Conservation (phyloP, 1,140 invertebrate species). For the Eurosta solidaginis region DNA sequence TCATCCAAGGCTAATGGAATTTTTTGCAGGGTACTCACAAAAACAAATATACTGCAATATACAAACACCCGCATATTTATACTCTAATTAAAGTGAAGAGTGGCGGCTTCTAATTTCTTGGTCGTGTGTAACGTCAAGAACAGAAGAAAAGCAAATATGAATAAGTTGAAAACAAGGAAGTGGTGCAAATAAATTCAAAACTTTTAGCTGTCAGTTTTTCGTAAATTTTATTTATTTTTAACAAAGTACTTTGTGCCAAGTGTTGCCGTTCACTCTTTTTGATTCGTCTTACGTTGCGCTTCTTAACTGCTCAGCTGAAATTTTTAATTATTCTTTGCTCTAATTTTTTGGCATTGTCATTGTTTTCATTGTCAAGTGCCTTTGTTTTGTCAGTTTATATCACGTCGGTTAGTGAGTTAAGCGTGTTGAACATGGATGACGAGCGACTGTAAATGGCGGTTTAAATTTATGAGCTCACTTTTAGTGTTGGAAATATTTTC, state of each 20-base stretch:
- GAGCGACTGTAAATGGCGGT: background rate
- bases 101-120: background rate
- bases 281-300: background rate
- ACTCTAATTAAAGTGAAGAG: slow-evolving; percentile 16
- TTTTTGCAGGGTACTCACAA: no score
- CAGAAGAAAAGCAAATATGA: background rate
- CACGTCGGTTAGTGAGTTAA: background rate
- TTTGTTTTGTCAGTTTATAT: background rate
- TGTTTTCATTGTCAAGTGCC: background rate
- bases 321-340: slow-evolving; percentile 15
- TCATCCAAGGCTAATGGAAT: no score
- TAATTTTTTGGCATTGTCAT: slow-evolving; percentile 14
- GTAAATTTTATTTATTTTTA: no score
- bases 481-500: no score
- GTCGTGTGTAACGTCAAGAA: background rate
- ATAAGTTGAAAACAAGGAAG: background rate
- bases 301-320: background rate
- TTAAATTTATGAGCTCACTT: no score
- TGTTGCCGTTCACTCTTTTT: background rate
- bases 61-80: background rate
- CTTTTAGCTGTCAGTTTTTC: slow-evolving; percentile 10
- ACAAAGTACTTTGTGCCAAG: background rate
- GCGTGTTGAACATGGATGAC: background rate
- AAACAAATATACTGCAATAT: no score
- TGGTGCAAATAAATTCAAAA: slow-evolving; percentile 9